Evolutionary conservation across 2,113 vertebrate genomes (phyloP).

Genomic region (Lepus americanus): DNA sequence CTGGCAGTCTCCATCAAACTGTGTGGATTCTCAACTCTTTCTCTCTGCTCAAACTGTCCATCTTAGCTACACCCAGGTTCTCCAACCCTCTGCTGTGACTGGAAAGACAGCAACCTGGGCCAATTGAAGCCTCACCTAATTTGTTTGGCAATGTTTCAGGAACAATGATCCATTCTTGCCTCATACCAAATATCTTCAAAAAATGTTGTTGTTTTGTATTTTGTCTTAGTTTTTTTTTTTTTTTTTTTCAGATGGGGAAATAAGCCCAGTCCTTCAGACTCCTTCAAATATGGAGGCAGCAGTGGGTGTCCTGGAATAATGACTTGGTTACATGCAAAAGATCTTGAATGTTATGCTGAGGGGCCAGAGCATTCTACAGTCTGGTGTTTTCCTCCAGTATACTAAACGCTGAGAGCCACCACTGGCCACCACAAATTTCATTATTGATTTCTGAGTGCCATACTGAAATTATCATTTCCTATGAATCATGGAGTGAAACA

Average conservation of each 20-base stretch:
- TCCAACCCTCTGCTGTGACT: not conserved
- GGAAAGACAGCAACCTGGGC: not conserved
- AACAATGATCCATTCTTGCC: not conserved
- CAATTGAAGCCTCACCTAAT: not conserved
- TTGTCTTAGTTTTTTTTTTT: not conserved
- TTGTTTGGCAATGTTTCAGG: not conserved
- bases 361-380: not conserved
- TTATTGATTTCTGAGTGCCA: not conserved
- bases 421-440: not conserved
- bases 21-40: not conserved
- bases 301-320: not conserved
- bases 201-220: not conserved
- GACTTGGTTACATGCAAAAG: not conserved
- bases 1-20: not conserved
- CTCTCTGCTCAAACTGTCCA: not conserved
- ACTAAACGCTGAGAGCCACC: not conserved
- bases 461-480: not conserved
- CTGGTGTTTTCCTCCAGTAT: accelerated
- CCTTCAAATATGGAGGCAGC: not conserved
- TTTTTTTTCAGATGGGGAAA: not conserved
- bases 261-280: not conserved
- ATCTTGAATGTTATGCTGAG: not conserved
- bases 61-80: not conserved
- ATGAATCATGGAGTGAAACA: not conserved
- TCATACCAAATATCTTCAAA: not conserved